A percentile compares a stretch with the other conserved stretches of the same genome.
phyloP scores from a whole-genome alignment of 1,140 invertebrate species.

The Macrosteles quadrilineatus region DNA sequence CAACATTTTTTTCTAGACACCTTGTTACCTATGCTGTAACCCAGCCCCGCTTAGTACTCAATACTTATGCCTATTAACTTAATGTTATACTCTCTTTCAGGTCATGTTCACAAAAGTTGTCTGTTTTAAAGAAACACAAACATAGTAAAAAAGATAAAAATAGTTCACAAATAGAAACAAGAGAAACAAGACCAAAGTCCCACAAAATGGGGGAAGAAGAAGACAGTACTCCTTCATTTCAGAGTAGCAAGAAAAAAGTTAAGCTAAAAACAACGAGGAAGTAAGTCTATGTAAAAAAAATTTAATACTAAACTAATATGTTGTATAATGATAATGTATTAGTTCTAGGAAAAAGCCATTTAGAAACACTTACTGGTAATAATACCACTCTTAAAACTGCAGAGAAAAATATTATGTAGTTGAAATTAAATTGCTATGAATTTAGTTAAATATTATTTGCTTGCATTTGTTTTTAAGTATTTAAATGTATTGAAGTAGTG shows the following conservation, averaged over 20 bases:
- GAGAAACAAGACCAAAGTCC: constrained; percentile 3
- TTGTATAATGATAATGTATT: neutral
- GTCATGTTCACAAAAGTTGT: constrained; percentile 41
- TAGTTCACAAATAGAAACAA: neutral
- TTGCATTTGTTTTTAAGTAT: too few species aligned
- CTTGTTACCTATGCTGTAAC: too few species aligned
- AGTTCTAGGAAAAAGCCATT: neutral
- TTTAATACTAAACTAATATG: neutral
- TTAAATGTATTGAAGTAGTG: too few species aligned
- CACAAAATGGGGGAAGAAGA: constrained; percentile 8
- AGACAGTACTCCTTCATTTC: constrained; percentile 20
- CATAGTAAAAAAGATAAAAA: constrained; percentile 28
- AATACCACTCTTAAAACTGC: too few species aligned
- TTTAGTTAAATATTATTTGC: too few species aligned
- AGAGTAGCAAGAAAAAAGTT: constrained; percentile 23
- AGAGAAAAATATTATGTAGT: too few species aligned
- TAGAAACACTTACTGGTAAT: neutral
- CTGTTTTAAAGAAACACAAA: constrained; percentile 49
- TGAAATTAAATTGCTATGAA: too few species aligned
- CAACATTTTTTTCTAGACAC: too few species aligned
- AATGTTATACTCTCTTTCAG: too few species aligned
- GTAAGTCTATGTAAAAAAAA: neutral
- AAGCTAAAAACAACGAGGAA: constrained; percentile 25
- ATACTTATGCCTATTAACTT: too few species aligned
- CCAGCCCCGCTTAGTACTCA: too few species aligned